These are phyloP conservation scores for Caranx ignobilis DNA, from an alignment of 2,113 vertebrate genomes.

Conservation along the genomic window DNA sequence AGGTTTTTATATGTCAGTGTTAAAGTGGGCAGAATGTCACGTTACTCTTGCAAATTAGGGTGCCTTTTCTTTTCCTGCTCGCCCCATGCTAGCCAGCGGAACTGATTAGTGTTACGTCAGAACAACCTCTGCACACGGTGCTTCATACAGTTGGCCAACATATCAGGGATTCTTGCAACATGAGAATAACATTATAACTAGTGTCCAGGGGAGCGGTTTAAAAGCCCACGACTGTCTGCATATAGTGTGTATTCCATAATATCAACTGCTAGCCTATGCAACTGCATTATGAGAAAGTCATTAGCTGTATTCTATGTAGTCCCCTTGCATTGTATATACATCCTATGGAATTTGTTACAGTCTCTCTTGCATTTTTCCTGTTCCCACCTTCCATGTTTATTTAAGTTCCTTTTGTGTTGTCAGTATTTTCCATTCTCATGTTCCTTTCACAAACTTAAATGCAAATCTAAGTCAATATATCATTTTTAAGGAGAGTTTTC, in stretches of 20 bases:
- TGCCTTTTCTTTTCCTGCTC: slow-evolving; percentile 31
- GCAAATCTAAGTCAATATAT: slow-evolving; percentile 41
- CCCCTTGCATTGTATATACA: slow-evolving; percentile 69
- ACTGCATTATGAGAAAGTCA: slow-evolving; percentile 69
- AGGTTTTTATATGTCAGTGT: slow-evolving; percentile 81
- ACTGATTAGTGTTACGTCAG: slow-evolving; percentile 32
- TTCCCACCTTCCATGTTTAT: slow-evolving; percentile 18
- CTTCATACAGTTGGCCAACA: slow-evolving; percentile 69
- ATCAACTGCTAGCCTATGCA: slow-evolving; percentile 66
- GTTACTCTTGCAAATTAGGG: slow-evolving; percentile 67
- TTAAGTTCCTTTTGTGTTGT: slow-evolving; percentile 24
- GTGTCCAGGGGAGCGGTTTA: slow-evolving; percentile 40
- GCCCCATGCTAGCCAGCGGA: slow-evolving; percentile 25
- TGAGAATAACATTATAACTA: slow-evolving; percentile 29
- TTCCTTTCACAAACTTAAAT: slow-evolving; percentile 42
- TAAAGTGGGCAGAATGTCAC: slow-evolving; percentile 79
- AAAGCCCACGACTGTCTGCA: slow-evolving; percentile 39
- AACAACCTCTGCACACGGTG: slow-evolving; percentile 64
- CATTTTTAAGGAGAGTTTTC: slow-evolving; percentile 11
- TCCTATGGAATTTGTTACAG: slow-evolving; percentile 69
- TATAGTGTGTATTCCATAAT: slow-evolving; percentile 53
- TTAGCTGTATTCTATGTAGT: slow-evolving; percentile 62
- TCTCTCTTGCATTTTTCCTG: slow-evolving; percentile 36
- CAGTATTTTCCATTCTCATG: slow-evolving; percentile 36
- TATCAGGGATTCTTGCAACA: slow-evolving; percentile 38